Evolutionary conservation across 2,888 invertebrate species (phyloP).

Genomic region (Pardosa pseudoannulata): DNA sequence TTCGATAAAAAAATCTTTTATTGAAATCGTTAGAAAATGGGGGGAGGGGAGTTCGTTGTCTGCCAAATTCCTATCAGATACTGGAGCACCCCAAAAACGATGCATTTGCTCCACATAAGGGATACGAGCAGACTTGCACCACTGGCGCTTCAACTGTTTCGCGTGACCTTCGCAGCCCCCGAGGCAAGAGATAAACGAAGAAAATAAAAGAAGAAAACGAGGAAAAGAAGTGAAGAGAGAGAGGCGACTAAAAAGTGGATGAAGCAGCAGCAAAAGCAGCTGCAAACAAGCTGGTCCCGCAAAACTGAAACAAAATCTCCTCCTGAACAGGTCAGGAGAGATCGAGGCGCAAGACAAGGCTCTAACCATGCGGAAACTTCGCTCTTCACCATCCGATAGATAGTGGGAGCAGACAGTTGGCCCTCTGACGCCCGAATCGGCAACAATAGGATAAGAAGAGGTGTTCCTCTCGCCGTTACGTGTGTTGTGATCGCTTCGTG

Average conservation of each 20-base stretch:
- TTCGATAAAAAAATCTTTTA: too few species aligned
- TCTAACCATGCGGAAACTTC: constrained; percentile 69
- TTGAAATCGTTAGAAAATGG: too few species aligned
- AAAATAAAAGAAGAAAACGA: neutral
- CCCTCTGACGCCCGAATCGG: neutral
- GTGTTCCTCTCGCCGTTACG: too few species aligned
- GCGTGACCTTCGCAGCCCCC: constrained; percentile 55
- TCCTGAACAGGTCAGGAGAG: constrained; percentile 64
- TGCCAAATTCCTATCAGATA: too few species aligned
- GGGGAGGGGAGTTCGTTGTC: too few species aligned
- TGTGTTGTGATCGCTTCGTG: too few species aligned
- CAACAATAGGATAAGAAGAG: too few species aligned
- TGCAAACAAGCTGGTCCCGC: constrained; percentile 22
- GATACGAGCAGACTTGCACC: constrained; percentile 17
- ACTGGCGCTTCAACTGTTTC: constrained; percentile 17
- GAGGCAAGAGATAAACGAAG: constrained; percentile 15
- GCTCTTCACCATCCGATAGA: constrained; percentile 32
- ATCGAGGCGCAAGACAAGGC: constrained; percentile 22
- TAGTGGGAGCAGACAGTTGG: neutral
- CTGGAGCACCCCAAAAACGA: too few species aligned
- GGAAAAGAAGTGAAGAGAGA: constrained; percentile 4
- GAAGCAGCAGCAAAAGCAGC: constrained; percentile 37
- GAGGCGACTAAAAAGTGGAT: neutral
- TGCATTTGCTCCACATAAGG: too few species aligned
- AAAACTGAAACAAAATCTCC: constrained; percentile 51